Base-by-base conservation (phyloP, 2,888 invertebrate genomes). In the Pyrochroa serraticornis region DNA sequence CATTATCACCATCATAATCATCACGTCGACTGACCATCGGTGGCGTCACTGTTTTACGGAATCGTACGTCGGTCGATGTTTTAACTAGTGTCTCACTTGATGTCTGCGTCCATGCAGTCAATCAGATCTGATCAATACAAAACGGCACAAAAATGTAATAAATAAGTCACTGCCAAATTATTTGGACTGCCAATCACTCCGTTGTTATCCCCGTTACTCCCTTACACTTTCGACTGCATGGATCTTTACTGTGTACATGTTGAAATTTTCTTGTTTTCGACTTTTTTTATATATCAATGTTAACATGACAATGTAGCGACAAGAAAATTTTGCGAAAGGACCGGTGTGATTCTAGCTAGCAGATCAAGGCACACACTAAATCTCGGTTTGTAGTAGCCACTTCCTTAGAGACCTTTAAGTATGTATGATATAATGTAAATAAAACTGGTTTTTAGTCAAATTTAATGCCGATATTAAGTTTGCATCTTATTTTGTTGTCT, bases 111-210 rank as follows among this genome's bases (percentile, higher is more conserved):
- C 71, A 70, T 72, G 71, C 71, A 72, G 71, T 66, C 60, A 45
- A 42, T 53, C 41, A 35, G 44, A 48, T 58, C 44, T 46, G 46
- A 58, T 52, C 47, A 50, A 58, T 56, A 47, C 48, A 52, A 48
- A 58, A 62, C 64, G 68, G 67, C 69, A 71, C 68, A 70, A 70
- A 67, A 54, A 34, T 53, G 52, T 35, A 41, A 31, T 42, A 47
- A 52, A 50, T 54, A 46, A 54, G 41, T 59, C 78, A 79, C 79
- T 79, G 79, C 79, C 79, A 78, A 77, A 71, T 72, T 73, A 67
- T 73, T 75, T 74, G 75, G 75, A 78, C 77, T 78, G 77, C 77
- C 77, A 78, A 69, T 69, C 67, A 65, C 61, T 51, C 46, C 46
- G 22, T 22, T 22, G 22, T 22, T 22, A 5, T 5, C 22, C 22